These are phyloP conservation scores for Pterophyllum scalare DNA, from an alignment of 2,113 vertebrate genomes.

Conservation along the genomic window DNA sequence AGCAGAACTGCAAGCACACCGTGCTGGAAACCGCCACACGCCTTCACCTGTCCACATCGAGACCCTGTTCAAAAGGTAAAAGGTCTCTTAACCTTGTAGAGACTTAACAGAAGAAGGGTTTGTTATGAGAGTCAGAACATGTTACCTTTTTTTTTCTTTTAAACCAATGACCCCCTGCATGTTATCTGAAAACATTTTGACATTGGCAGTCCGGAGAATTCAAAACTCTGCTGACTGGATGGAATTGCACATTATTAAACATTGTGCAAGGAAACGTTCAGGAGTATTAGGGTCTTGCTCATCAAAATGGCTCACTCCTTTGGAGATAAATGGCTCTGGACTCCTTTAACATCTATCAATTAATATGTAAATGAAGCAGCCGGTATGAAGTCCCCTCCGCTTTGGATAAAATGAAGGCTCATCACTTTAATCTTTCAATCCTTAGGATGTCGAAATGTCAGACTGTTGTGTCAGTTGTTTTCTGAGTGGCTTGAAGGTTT, in stretches of 20 bases:
- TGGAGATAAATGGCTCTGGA: conserved; percentile 69
- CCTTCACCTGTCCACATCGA: conserved; percentile 81
- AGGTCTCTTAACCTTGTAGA: not conserved
- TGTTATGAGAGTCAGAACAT: not conserved
- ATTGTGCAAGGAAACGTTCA: conserved; percentile 45
- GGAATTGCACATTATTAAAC: conserved; percentile 68
- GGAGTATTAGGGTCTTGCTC: conserved; percentile 62
- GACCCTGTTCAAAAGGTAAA: conserved; percentile 83
- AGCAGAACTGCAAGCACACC: conserved; percentile 62
- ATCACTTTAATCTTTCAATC: conserved; percentile 67
- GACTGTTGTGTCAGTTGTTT: conserved; percentile 69
- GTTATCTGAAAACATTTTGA: conserved; percentile 49
- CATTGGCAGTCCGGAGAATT: conserved; percentile 38
- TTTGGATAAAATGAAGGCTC: conserved; percentile 64
- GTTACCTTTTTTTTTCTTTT: not conserved
- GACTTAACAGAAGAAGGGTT: not conserved
- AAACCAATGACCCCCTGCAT: conserved; percentile 11
- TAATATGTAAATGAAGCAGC: conserved; percentile 75
- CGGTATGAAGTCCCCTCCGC: conserved; percentile 55
- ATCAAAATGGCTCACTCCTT: conserved; percentile 70
- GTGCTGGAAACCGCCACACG: conserved; percentile 80
- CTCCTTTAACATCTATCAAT: conserved; percentile 72
- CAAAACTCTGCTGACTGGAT: conserved; percentile 59
- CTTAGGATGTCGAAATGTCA: conserved; percentile 63
- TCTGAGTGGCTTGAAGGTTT: conserved; percentile 36